phyloP scores from a whole-genome alignment of 2,113 vertebrate genomes.

The Gambusia holbrooki region DNA sequence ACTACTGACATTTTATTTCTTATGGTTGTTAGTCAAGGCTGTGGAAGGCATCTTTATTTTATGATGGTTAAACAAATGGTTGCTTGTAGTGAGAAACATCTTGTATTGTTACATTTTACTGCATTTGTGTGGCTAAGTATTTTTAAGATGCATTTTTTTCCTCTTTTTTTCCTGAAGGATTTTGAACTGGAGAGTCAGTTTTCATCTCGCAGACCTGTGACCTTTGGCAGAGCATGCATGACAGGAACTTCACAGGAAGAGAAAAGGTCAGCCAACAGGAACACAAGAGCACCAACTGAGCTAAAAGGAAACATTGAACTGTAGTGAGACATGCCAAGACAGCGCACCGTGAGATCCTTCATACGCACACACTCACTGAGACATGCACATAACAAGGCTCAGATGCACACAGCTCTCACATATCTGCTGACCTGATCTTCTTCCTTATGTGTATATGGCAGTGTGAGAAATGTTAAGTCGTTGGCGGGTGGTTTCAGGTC shows the following conservation, averaged over 20 bases:
- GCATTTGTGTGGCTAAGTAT: background rate
- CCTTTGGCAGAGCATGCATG: slow-evolving; percentile 52
- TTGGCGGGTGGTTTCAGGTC: slow-evolving; percentile 45
- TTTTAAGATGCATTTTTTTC: background rate
- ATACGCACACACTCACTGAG: slow-evolving; percentile 13
- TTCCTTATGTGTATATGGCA: slow-evolving; percentile 25
- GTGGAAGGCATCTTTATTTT: too few relatives aligned
- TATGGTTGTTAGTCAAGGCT: too few relatives aligned
- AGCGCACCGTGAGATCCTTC: slow-evolving; percentile 44
- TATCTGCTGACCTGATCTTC: slow-evolving; percentile 51
- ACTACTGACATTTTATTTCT: too few relatives aligned
- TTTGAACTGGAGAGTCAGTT: slow-evolving; percentile 3
- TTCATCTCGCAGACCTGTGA: slow-evolving; percentile 39
- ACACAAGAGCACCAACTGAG: slow-evolving; percentile 50
- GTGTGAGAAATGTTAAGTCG: slow-evolving; percentile 20
- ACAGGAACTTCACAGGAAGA: slow-evolving; percentile 67
- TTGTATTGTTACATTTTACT: too few relatives aligned
- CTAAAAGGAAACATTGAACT: slow-evolving; percentile 68
- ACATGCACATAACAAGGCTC: slow-evolving; percentile 1
- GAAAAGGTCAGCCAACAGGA: slow-evolving; percentile 72
- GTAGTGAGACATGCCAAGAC: slow-evolving; percentile 69
- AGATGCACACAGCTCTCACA: slow-evolving; percentile 40
- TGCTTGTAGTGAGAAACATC: too few relatives aligned
- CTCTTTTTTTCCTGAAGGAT: slow-evolving; percentile 7
- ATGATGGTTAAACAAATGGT: too few relatives aligned